These are phyloP conservation scores for Colaptes auratus DNA, from an alignment of 2,113 vertebrate genomes.

Conservation along the genomic window DNA sequence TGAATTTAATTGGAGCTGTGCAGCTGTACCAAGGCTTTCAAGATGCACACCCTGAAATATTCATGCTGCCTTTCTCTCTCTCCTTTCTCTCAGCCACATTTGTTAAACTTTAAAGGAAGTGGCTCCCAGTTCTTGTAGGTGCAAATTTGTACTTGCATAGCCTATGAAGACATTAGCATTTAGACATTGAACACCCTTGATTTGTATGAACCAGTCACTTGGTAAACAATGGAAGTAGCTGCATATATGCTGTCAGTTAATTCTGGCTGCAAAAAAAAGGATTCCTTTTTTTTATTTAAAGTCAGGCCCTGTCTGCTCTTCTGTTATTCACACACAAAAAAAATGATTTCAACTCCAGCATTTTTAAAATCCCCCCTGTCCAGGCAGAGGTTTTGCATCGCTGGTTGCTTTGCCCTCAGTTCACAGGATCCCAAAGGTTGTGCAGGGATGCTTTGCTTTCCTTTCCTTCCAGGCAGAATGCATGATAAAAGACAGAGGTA, in stretches of 20 bases:
- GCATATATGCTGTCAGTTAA: conserved; percentile 37
- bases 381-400: neutral
- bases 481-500: neutral
- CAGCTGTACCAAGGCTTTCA: conserved; percentile 21
- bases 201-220: conserved; percentile 42
- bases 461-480: neutral
- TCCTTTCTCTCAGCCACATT: neutral
- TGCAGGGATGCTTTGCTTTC: neutral
- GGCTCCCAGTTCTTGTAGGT: conserved; percentile 26
- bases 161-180: conserved; percentile 50
- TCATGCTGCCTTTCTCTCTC: conserved; percentile 9
- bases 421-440: neutral
- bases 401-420: neutral
- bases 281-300: neutral
- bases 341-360: neutral
- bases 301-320: neutral
- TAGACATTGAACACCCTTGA: conserved; percentile 24
- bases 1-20: conserved; percentile 35
- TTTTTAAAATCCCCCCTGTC: neutral
- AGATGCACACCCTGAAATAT: conserved; percentile 26
- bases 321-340: neutral
- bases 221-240: conserved; percentile 27
- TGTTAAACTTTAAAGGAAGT: conserved; percentile 40
- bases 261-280: conserved; percentile 20
- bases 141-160: conserved; percentile 34